phyloP scores from a whole-genome alignment of 2,797 vertebrate species.

The Gastrophryne carolinensis region DNA sequence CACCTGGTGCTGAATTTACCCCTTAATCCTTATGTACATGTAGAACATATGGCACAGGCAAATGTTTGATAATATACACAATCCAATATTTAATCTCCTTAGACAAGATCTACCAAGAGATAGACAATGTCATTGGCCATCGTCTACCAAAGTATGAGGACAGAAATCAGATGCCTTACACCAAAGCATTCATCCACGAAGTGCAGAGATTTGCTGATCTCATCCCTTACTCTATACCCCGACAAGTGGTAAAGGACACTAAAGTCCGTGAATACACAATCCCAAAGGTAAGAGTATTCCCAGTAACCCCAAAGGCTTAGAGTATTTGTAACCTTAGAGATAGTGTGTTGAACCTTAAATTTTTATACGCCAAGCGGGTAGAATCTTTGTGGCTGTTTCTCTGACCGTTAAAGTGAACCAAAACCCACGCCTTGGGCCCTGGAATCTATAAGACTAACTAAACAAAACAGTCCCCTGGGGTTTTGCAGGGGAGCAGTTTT shows the following conservation, averaged over 20 bases:
- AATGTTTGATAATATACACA: too few species aligned
- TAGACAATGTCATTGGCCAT: slow-evolving; percentile 9
- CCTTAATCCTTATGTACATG: too few species aligned
- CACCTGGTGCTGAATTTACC: too few species aligned
- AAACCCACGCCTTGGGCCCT: neutral
- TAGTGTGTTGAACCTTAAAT: too few species aligned
- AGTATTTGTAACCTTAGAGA: too few species aligned
- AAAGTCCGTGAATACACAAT: neutral
- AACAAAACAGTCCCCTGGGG: neutral
- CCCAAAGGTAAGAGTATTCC: neutral
- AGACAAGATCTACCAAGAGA: slow-evolving; percentile 9
- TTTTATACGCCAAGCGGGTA: too few species aligned
- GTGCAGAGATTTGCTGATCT: slow-evolving; percentile 1
- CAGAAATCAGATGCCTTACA: slow-evolving; percentile 11
- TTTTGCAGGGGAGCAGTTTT: too few species aligned
- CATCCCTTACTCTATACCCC: neutral
- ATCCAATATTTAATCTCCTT: neutral
- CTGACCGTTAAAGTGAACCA: too few species aligned
- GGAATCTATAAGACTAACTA: neutral
- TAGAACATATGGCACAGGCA: too few species aligned
- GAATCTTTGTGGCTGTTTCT: too few species aligned
- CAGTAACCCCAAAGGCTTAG: too few species aligned
- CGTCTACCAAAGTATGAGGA: neutral
- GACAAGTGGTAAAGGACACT: neutral
- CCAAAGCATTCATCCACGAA: neutral